phyloP scores from a whole-genome alignment of 2,888 invertebrate genomes.

The Dicyrtoma fusca region DNA sequence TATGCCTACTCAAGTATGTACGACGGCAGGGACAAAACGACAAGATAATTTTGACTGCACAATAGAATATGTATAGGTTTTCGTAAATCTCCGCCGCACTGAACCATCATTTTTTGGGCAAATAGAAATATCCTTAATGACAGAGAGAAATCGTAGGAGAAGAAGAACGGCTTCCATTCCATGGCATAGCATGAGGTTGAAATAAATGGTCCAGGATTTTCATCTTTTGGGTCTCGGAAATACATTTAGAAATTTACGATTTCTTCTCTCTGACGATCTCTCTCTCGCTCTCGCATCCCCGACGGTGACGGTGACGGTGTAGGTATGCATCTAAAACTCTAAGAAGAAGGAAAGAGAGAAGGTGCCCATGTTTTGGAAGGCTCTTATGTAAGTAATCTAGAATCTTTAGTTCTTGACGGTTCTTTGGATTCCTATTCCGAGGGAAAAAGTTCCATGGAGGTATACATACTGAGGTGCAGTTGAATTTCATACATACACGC shows the following conservation, averaged over 20 bases:
- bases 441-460: no score
- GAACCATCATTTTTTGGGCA: constrained; percentile 36
- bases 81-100: constrained; percentile 33
- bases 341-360: background rate
- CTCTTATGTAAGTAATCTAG: no score
- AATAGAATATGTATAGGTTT: constrained; percentile 14
- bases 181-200: constrained; percentile 37
- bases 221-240: constrained; percentile 35
- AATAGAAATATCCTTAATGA: constrained; percentile 39
- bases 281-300: background rate
- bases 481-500: no score
- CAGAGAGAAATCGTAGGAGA: constrained; percentile 36
- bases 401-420: no score
- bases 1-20: no score
- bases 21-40: no score
- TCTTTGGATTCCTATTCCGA: no score
- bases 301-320: background rate
- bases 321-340: background rate
- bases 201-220: constrained; percentile 38
- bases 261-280: constrained; percentile 23
- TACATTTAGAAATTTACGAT: constrained; percentile 39
- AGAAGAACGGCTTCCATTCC: constrained; percentile 32
- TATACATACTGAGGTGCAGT: no score
- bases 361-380: no score
- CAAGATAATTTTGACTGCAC: no score